Evolutionary conservation across 2,888 invertebrate species (phyloP).

Genomic region (Smittia sp.): DNA sequence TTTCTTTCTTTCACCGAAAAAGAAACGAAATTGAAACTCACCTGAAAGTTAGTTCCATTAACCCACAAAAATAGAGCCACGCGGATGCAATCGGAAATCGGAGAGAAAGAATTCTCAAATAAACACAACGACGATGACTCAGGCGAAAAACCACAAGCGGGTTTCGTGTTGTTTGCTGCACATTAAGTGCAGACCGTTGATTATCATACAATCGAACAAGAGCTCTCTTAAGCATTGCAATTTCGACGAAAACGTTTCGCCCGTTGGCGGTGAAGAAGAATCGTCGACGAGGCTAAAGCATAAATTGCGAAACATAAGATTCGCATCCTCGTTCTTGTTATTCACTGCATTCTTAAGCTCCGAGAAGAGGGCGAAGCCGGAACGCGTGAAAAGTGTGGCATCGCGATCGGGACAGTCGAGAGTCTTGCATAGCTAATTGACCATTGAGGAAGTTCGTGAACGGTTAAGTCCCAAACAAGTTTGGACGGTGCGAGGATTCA

Average conservation of each 20-base stretch:
- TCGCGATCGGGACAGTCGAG: too few relatives aligned
- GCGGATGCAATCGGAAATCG: constrained; percentile 13
- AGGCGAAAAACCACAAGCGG: neutral
- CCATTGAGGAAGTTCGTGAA: too few relatives aligned
- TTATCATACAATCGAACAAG: neutral
- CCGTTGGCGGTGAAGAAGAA: too few relatives aligned
- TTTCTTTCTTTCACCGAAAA: neutral
- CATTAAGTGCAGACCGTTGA: neutral
- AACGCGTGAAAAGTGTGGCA: too few relatives aligned
- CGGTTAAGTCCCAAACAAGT: too few relatives aligned
- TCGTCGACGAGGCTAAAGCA: too few relatives aligned
- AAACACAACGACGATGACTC: neutral
- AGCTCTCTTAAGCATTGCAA: neutral
- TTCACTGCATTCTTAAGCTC: too few relatives aligned
- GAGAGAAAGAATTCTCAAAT: neutral
- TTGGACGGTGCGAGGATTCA: too few relatives aligned
- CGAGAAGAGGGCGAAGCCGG: too few relatives aligned
- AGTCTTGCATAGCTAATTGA: too few relatives aligned
- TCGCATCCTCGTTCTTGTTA: too few relatives aligned
- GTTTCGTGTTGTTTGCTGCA: neutral
- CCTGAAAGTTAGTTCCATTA: constrained; percentile 17
- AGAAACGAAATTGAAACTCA: neutral
- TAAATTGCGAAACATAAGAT: too few relatives aligned
- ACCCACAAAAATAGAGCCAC: constrained; percentile 8
- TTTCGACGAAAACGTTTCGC: neutral